Percentiles rank a stretch among this genome's conserved stretches.
Conservation (phyloP, 2,888 invertebrate genomes). For the Syritta pipiens region DNA sequence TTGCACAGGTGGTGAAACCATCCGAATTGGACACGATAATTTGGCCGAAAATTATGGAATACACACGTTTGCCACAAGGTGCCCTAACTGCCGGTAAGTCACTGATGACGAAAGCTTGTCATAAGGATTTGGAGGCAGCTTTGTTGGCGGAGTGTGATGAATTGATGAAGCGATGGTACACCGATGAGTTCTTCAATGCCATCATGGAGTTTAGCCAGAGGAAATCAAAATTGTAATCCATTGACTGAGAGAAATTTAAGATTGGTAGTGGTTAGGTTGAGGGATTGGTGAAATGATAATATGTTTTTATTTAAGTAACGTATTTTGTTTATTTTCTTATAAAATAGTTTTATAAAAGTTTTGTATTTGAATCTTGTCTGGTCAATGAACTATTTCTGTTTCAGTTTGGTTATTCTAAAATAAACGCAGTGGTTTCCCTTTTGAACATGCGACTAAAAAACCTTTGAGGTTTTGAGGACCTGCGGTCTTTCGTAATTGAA, state of each 20-base stretch:
- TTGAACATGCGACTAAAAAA: no score
- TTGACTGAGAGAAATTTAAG: background rate
- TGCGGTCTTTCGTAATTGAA: no score
- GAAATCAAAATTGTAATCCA: conserved; percentile 41
- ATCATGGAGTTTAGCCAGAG: conserved; percentile 52
- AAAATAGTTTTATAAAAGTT: no score
- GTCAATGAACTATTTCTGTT: no score
- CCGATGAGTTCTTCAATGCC: conserved; percentile 84
- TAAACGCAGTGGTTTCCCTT: no score
- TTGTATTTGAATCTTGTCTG: no score
- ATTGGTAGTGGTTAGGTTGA: background rate
- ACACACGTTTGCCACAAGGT: conserved; percentile 80
- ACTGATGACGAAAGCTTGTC: conserved; percentile 83
- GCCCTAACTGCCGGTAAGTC: conserved; percentile 86
- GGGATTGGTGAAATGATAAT: background rate
- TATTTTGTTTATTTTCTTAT: no score
- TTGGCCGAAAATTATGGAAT: conserved; percentile 82
- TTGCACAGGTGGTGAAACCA: conserved; percentile 87
- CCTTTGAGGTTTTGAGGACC: no score
- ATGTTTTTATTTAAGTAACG: background rate
- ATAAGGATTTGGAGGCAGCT: conserved; percentile 83
- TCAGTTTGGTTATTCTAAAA: no score
- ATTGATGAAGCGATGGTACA: conserved; percentile 83
- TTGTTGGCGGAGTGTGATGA: conserved; percentile 85
- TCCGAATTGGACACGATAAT: conserved; percentile 82